Percentiles rank a stretch among this genome's conserved stretches.
Evolutionary conservation across 37 sponge, comb jelly and placozoan species (phyloP).

Genomic region (Lycopodina hypogea): DNA sequence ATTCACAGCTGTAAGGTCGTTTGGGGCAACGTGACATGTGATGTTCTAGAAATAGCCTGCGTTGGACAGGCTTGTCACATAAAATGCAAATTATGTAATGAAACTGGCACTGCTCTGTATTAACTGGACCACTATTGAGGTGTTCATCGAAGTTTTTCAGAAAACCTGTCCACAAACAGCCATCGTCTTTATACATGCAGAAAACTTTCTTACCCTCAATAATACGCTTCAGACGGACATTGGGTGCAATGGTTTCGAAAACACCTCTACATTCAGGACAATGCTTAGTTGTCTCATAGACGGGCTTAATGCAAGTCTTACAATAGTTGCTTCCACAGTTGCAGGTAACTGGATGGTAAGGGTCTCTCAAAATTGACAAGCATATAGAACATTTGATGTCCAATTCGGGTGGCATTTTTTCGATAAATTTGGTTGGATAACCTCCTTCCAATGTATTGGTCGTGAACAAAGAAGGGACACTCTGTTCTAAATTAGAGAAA

Average conservation of each 20-base stretch:
- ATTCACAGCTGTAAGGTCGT: constrained; percentile 23
- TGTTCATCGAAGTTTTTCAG: constrained; percentile 12
- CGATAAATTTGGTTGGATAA: constrained; percentile 21
- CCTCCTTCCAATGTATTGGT: constrained; percentile 8
- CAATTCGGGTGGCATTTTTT: background rate
- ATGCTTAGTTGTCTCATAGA: constrained; percentile 14
- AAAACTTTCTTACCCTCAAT: constrained; percentile 9
- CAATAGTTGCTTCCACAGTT: constrained; percentile 37
- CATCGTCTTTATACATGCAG: constrained; percentile 14
- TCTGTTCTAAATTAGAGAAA: too few relatives aligned
- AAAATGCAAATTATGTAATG: background rate
- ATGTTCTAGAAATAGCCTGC: background rate
- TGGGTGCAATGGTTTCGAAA: background rate
- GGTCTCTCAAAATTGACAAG: constrained; percentile 28
- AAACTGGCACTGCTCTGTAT: constrained; percentile 9
- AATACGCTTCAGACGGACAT: background rate
- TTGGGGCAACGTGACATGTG: background rate
- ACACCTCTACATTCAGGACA: constrained; percentile 30
- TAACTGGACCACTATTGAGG: background rate
- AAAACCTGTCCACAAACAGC: constrained; percentile 44
- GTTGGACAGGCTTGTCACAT: background rate
- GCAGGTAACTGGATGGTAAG: constrained; percentile 13
- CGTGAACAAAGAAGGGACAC: too few relatives aligned
- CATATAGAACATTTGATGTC: constrained; percentile 30
- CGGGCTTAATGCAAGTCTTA: constrained; percentile 25